phyloP scores from a whole-genome alignment of 2,888 invertebrate genomes.

The Tuta absoluta region DNA sequence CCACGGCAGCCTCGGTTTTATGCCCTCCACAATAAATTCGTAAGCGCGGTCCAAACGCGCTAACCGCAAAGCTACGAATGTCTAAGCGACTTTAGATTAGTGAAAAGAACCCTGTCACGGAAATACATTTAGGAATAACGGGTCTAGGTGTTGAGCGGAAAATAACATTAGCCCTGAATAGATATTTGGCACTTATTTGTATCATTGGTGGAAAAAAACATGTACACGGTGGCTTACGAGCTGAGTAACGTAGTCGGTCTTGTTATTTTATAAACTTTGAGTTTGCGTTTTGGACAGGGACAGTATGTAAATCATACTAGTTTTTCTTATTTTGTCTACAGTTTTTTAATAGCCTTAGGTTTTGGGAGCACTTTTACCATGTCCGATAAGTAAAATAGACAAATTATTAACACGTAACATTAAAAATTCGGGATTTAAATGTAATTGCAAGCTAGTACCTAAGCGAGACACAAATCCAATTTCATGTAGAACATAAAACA shows the following conservation, averaged over 20 bases:
- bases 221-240: too few relatives aligned
- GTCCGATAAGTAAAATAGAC: too few relatives aligned
- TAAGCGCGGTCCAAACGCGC: constrained; percentile 62
- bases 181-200: neutral
- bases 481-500: neutral
- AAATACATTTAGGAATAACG: constrained; percentile 10
- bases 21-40: constrained; percentile 60
- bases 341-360: too few relatives aligned
- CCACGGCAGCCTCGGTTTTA: constrained; percentile 58
- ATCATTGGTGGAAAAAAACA: too few relatives aligned
- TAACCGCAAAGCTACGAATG: constrained; percentile 59
- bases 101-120: constrained; percentile 19
- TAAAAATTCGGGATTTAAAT: neutral
- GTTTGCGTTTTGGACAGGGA: too few relatives aligned
- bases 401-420: neutral
- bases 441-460: neutral
- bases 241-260: too few relatives aligned
- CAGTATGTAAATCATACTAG: too few relatives aligned
- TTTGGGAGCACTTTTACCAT: too few relatives aligned
- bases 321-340: too few relatives aligned
- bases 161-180: neutral
- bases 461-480: neutral
- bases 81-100: constrained; percentile 31
- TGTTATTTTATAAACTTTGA: too few relatives aligned
- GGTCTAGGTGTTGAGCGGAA: neutral